A percentile compares a stretch with the other conserved stretches of the same genome.
Evolutionary conservation across 2,797 vertebrate species (phyloP).

Genomic region (Naso thynnoides): DNA sequence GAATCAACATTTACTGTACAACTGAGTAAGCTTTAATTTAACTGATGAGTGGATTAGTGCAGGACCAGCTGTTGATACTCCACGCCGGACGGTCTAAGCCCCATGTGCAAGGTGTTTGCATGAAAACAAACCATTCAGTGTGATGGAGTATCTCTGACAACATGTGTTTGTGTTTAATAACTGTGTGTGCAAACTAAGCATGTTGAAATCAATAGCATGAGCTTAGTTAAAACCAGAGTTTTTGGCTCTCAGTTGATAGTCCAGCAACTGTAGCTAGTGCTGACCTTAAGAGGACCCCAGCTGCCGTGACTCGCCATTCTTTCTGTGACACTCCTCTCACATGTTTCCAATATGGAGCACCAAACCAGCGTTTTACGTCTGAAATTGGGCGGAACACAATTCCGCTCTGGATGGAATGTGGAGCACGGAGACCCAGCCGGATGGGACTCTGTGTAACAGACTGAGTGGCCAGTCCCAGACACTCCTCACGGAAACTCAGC

Average conservation of each 20-base stretch:
- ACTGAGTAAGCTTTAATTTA: conserved; percentile 75
- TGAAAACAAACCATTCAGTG: conserved; percentile 54
- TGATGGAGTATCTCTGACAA: conserved; percentile 27
- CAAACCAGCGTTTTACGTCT: conserved; percentile 73
- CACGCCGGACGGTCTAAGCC: conserved; percentile 52
- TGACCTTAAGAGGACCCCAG: conserved; percentile 61
- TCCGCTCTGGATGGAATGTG: conserved; percentile 77
- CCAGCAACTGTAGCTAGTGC: background rate
- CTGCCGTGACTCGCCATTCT: conserved; percentile 59
- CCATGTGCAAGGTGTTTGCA: conserved; percentile 58
- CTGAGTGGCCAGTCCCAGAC: conserved; percentile 68
- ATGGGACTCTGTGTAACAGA: conserved; percentile 74
- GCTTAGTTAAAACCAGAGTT: background rate
- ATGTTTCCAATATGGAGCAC: conserved; percentile 80
- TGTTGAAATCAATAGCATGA: conserved; percentile 50
- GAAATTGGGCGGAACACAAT: conserved; percentile 78
- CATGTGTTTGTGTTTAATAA: conserved; percentile 59
- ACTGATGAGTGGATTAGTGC: conserved; percentile 77
- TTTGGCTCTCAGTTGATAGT: conserved; percentile 14
- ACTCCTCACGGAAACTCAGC: conserved; percentile 74
- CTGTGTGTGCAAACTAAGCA: conserved; percentile 20
- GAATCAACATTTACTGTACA: conserved; percentile 63
- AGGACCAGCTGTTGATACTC: conserved; percentile 71
- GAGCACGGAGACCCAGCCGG: conserved; percentile 68
- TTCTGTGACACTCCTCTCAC: conserved; percentile 70